Conservation (phyloP, 2,797 vertebrate species). For the Sparidentex hasta region DNA sequence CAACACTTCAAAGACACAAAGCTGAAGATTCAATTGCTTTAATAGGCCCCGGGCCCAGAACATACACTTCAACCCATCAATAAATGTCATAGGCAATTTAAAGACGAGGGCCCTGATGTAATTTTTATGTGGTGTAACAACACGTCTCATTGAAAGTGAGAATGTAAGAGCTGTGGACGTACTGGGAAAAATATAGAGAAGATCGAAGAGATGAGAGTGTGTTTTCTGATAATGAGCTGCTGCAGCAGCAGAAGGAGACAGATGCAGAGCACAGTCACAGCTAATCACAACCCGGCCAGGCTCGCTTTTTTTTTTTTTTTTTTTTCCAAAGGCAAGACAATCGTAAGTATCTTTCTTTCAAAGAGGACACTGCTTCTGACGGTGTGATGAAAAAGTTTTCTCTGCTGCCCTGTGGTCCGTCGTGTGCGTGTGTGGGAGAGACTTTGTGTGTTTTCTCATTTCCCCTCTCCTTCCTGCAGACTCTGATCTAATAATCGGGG, state of each 20-base stretch:
- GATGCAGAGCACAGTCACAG: constrained; percentile 19
- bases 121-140: constrained; percentile 56
- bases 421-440: constrained; percentile 17
- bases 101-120: constrained; percentile 66
- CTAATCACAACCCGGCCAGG: constrained; percentile 35
- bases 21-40: constrained; percentile 63
- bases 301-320: not conserved
- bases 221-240: constrained; percentile 57
- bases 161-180: constrained; percentile 18
- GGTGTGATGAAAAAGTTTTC: constrained; percentile 39
- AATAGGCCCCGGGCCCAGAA: constrained; percentile 51
- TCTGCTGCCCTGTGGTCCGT: constrained; percentile 7
- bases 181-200: not conserved
- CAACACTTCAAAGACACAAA: constrained; percentile 68
- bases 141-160: constrained; percentile 17
- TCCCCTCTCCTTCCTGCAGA: constrained; percentile 31
- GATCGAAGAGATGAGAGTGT: constrained; percentile 28
- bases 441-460: constrained; percentile 48
- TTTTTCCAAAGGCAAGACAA: not conserved
- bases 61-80: constrained; percentile 57
- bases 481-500: constrained; percentile 51
- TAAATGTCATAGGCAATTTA: constrained; percentile 66
- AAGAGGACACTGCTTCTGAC: constrained; percentile 16
- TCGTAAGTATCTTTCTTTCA: constrained; percentile 47
- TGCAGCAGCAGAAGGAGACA: constrained; percentile 15